Evolutionary conservation across 2,113 vertebrate species (phyloP).

Genomic region (Crotalus tigris): DNA sequence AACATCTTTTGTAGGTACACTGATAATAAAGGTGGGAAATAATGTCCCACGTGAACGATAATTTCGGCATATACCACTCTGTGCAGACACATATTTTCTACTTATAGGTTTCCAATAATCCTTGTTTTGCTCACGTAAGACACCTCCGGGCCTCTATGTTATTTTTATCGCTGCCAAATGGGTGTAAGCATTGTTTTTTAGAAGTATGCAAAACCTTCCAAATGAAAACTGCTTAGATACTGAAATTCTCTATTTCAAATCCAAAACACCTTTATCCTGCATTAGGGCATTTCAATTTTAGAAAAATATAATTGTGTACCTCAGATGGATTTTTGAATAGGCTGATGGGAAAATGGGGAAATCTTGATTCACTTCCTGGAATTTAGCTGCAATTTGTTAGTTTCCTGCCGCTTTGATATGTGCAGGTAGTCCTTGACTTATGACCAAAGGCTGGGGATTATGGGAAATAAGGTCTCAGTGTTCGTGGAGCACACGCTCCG

Average conservation of each 20-base stretch:
- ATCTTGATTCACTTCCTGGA: background rate
- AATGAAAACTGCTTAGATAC: background rate
- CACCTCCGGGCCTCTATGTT: background rate
- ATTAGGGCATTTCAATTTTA: background rate
- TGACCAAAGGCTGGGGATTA: background rate
- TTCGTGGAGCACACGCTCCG: background rate
- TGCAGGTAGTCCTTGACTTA: background rate
- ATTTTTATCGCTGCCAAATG: background rate
- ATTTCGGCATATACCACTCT: slow-evolving; percentile 39
- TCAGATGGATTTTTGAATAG: background rate
- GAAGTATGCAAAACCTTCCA: background rate
- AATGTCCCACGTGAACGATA: slow-evolving; percentile 21
- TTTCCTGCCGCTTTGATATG: background rate
- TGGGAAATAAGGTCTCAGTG: background rate
- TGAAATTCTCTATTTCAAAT: background rate
- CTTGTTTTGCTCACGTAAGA: slow-evolving; percentile 1
- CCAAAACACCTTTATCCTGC: no score
- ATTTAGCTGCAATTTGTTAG: background rate
- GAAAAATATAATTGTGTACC: background rate
- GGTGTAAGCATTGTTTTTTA: background rate
- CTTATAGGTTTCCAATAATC: background rate
- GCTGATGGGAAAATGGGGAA: background rate
- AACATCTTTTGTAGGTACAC: fast-evolving
- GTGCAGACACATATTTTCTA: background rate
- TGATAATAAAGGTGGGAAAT: background rate